Evolutionary conservation across 2,113 vertebrate species (phyloP), one percentile per base, ranked within the genome.

Genomic region (Zosterops hypoxanthus): DNA sequence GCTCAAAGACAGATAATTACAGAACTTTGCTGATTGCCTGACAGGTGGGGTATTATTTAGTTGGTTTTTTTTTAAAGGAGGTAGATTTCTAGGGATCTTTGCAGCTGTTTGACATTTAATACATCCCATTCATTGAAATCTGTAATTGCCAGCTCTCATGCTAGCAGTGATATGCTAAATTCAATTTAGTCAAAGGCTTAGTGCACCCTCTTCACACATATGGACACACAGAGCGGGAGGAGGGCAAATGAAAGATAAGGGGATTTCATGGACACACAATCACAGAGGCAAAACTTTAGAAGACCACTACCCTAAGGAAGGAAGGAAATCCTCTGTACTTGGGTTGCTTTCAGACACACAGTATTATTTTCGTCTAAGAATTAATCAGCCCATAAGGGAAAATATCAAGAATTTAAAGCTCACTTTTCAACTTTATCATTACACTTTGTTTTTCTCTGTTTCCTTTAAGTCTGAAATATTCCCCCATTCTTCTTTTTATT

Each of bases 41-140:
- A 68, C 72, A 86, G 60, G 60, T 69, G 33, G 5, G 14, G 14
- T 83, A 78, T 66, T 86, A 59, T 34, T 88, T 23, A 73, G 52
- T 39, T 39, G 36, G 36, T 39, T 39, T 39, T 39, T 39, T 39
- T 39, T 39, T 39, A 82, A 82, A 59, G 36, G 55, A 71, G 76
- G 73, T 69, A 79, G 61, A 44, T 55, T 88, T 91, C 55, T 46
- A 86, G 52, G 39, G 49, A 60, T 60, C 36, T 89, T 49, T 82
- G 70, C 52, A 84, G 69, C 76, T 91, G 44, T 82, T 84, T 84
- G 77, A 86, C 88, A 92, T 91, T 92, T 71, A 86, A 75, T 34
- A 63, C n/a, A 70, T 39, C 24, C 16, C 44, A 63, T 75, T 68
- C 29, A 88, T 3, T 44, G 60, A 83, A 86, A 81, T 81, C 63